A percentile compares a stretch with the other conserved stretches of the same genome.
Evolutionary conservation across 2,113 vertebrate species (phyloP).

Genomic region (Albula goreensis): DNA sequence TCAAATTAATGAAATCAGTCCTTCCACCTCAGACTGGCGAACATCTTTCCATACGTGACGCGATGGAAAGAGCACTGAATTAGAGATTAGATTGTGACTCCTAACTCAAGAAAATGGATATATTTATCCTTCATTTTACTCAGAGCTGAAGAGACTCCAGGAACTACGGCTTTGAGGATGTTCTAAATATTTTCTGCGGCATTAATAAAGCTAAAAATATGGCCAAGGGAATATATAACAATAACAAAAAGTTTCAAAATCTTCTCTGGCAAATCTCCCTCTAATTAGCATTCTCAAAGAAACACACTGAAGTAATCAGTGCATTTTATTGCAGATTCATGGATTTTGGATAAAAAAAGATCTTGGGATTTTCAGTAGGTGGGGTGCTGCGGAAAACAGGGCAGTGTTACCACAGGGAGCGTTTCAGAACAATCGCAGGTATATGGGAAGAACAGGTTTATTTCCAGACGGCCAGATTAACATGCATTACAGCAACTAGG

Average conservation of each 20-base stretch:
- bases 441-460: background rate
- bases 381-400: background rate
- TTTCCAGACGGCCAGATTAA: slow-evolving; percentile 20
- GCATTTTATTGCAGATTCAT: background rate
- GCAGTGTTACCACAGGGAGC: background rate
- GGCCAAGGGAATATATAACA: background rate
- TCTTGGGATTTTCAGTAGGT: background rate
- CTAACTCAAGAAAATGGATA: background rate
- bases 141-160: slow-evolving; percentile 7
- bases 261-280: background rate
- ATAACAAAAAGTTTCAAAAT: background rate
- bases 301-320: background rate
- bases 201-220: background rate
- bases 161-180: background rate
- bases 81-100: background rate
- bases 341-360: background rate
- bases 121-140: slow-evolving; percentile 4
- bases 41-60: too few species aligned
- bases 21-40: too few species aligned
- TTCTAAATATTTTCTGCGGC: background rate
- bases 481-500: slow-evolving; percentile 25
- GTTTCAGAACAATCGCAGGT: slow-evolving; percentile 18
- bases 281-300: background rate
- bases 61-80: background rate
- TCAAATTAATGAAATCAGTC: too few species aligned